Evolutionary conservation across 2,797 vertebrate genomes (phyloP), one percentile per base, ranked within the genome.

Genomic region (Chelon labrosus): DNA sequence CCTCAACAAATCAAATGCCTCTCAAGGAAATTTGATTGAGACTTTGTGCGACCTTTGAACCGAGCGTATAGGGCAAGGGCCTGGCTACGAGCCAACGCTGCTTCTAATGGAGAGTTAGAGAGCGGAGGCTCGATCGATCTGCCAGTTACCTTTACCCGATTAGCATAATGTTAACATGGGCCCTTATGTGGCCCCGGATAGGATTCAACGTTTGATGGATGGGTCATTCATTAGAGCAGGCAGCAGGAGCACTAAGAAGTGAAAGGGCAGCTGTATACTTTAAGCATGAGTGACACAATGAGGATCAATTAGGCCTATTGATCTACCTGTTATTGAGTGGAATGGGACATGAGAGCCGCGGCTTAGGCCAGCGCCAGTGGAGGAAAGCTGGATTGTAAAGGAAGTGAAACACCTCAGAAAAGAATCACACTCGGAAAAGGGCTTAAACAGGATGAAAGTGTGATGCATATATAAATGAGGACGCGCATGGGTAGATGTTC

Each of bases 241-340:
- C 88, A 86, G 87, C 80, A 52, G 85, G 80, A 89, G 87, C 67
- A 11, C 75, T 19, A 75, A 67, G 56, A 87, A 77, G 31, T 81
- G 79, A 89, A 89, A 92, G 87, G 82, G 88, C 89, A 77, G 88
- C 80, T 80, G 85, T 83, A 82, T 80, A 71, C 83, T 90, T 84
- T 82, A 84, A 92, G 85, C 88, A 87, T 79, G 86, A 93, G 77
- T 89, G 91, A 90, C 92, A 93, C 82, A 81, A 90, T 89, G 89
- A 91, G 78, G 85, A 91, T 91, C 92, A 92, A 94, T 94, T 92
- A 93, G 88, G 84, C 55, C 65, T 87, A 95, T 95, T 93, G 94
- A 94, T 94, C 87, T 27, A 73, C 53, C 71, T 65, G 77, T 84
- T 93, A 94, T 92, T 90, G 92, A 92, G 75, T 89, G 80, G 88